Evolutionary conservation across 2,797 vertebrate genomes (phyloP), one percentile per base, ranked within the genome.

Genomic region (Tiaroga cobitis): DNA sequence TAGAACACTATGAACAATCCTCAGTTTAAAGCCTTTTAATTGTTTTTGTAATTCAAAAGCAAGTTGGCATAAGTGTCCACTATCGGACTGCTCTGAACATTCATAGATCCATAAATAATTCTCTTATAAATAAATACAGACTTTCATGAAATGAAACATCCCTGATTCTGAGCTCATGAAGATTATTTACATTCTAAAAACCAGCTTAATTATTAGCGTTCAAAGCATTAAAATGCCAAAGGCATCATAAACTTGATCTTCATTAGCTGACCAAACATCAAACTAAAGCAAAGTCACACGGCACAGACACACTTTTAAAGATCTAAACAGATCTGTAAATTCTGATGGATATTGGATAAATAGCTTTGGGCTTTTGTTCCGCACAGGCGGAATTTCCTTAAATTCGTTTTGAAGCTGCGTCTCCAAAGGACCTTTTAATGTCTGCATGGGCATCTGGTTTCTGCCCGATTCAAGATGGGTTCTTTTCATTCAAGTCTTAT

Each of bases 391-490:
- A 87, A 87, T 88, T 88, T 89, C 84, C 74, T 87, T 70, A 89
- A 89, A 83, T 88, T 88, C 65, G 81, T 87, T 88, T 89, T 89
- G 82, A 88, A 88, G 89, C 67, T 79, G 86, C 61, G 78, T 85
- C 81, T 87, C 69, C 61, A 89, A 83, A 88, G 67, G 56, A 43
- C 63, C 86, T 86, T 87, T 79, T 88, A 87, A 89, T 88, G 85
- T 88, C 61, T 68, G 67, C 82, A 49, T 76, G 79, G 73, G 63
- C 90, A 89, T 88, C 88, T 87, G 84, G 84, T 87, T 86, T 87
- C 75, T 75, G 74, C 84, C 59, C 51, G 72, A 32, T 86, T 85
- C 86, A 87, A 87, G 77, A 87, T 86, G 84, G 69, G 49, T 56
- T 72, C 70, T 84, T 81, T 72, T 85, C 76, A 83, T 85, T 84